phyloP scores from a whole-genome alignment of 2,888 invertebrate genomes.

The Empis livida region DNA sequence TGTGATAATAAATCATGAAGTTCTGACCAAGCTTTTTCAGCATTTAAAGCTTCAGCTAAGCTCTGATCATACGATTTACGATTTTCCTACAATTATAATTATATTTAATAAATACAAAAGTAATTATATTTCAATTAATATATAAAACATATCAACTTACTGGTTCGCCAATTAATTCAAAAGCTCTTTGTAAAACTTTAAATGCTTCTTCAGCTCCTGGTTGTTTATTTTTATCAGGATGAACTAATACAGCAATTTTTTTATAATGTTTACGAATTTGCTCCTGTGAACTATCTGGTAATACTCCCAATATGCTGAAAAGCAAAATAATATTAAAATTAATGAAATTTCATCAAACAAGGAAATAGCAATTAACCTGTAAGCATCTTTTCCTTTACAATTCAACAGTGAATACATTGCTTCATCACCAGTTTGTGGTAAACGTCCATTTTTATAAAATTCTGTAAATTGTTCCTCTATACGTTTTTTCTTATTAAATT shows the following conservation, averaged over 20 bases:
- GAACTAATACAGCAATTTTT: slow-evolving; percentile 84
- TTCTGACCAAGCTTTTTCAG: slow-evolving; percentile 80
- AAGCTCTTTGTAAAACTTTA: slow-evolving; percentile 88
- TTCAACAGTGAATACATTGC: slow-evolving; percentile 86
- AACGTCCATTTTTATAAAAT: slow-evolving; percentile 31
- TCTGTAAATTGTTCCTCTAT: slow-evolving; percentile 30
- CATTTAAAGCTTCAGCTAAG: slow-evolving; percentile 61
- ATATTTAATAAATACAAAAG: too few species aligned
- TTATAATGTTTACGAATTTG: slow-evolving; percentile 92
- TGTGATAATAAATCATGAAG: slow-evolving; percentile 76
- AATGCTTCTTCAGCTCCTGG: slow-evolving; percentile 94
- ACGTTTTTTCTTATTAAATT: slow-evolving; percentile 34
- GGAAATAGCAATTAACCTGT: slow-evolving; percentile 57
- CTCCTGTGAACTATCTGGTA: slow-evolving; percentile 77
- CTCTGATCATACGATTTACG: slow-evolving; percentile 61
- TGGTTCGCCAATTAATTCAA: slow-evolving; percentile 86
- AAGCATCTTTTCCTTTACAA: slow-evolving; percentile 92
- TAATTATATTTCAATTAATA: too few species aligned
- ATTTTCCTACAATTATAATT: slow-evolving; percentile 43
- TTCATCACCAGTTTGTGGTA: slow-evolving; percentile 86
- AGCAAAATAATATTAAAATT: slow-evolving; percentile 1
- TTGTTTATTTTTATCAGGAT: slow-evolving; percentile 92
- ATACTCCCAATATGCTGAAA: slow-evolving; percentile 71
- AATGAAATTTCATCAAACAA: not conserved
- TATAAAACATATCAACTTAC: slow-evolving; percentile 35